Evolutionary conservation across 2,888 invertebrate species (phyloP).

Genomic region (Drymonia ruficornis): DNA sequence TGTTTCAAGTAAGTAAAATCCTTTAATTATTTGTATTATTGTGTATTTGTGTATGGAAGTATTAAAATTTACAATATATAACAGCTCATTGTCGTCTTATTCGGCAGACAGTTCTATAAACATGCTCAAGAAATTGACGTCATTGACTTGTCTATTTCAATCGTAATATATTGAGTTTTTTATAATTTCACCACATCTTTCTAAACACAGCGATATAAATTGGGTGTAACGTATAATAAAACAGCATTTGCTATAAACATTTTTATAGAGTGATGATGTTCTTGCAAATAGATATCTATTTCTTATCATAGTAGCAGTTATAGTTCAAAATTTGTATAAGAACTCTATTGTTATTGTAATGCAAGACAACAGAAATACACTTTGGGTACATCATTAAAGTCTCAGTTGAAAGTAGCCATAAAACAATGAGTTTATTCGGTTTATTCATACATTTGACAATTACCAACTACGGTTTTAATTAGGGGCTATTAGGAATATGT

Average conservation of each 20-base stretch:
- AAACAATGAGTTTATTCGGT: slow-evolving; percentile 37
- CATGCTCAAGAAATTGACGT: slow-evolving; percentile 65
- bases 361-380: slow-evolving; percentile 44
- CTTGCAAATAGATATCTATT: slow-evolving; percentile 7
- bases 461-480: slow-evolving; percentile 66
- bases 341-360: slow-evolving; percentile 55
- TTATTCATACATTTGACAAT: slow-evolving; percentile 49
- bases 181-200: background rate
- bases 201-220: background rate
- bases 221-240: background rate
- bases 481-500: slow-evolving; percentile 75
- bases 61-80: background rate
- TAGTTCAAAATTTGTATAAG: slow-evolving; percentile 31
- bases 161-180: slow-evolving; percentile 34
- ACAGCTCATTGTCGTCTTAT: slow-evolving; percentile 16
- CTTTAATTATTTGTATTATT: slow-evolving; percentile 25
- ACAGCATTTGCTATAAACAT: background rate
- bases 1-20: slow-evolving; percentile 65
- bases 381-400: background rate
- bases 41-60: background rate
- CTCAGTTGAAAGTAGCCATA: slow-evolving; percentile 36
- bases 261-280: background rate
- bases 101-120: slow-evolving; percentile 26
- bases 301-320: slow-evolving; percentile 5
- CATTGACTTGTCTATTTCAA: slow-evolving; percentile 69